These are phyloP conservation scores for Pentalonia nigronervosa DNA, from an alignment of 1,140 invertebrate genomes.

Conservation along the genomic window DNA sequence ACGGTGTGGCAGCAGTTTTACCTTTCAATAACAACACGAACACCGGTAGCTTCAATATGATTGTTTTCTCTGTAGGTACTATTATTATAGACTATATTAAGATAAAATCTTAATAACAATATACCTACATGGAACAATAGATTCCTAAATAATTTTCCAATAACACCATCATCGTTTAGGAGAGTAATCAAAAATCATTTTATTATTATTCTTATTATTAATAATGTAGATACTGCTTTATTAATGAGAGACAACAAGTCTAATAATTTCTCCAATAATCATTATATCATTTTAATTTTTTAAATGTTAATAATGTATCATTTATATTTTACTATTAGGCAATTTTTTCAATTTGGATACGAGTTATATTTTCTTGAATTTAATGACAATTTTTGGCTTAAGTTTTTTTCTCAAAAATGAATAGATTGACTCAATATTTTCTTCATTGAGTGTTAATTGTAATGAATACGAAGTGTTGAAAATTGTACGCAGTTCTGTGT, in stretches of 20 bases:
- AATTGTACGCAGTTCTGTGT: neutral
- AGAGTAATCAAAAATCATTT: neutral
- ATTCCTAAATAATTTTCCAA: neutral
- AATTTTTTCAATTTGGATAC: neutral
- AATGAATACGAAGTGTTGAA: neutral
- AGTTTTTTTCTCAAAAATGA: neutral
- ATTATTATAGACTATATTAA: neutral
- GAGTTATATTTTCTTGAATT: neutral
- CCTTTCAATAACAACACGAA: neutral
- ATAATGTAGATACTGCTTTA: neutral
- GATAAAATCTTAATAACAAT: neutral
- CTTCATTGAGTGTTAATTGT: neutral
- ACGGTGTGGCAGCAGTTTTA: neutral
- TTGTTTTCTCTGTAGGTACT: neutral
- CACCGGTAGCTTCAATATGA: neutral
- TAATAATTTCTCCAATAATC: neutral
- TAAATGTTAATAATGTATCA: neutral
- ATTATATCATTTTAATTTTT: neutral
- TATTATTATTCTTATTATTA: too few relatives aligned
- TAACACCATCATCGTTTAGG: neutral
- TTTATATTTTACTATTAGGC: neutral
- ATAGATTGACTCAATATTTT: neutral
- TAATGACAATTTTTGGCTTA: neutral
- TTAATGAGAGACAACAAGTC: neutral
- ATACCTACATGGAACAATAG: neutral